Evolutionary conservation across 2,888 invertebrate species (phyloP).

Genomic region (Chrysomela aeneicollis): DNA sequence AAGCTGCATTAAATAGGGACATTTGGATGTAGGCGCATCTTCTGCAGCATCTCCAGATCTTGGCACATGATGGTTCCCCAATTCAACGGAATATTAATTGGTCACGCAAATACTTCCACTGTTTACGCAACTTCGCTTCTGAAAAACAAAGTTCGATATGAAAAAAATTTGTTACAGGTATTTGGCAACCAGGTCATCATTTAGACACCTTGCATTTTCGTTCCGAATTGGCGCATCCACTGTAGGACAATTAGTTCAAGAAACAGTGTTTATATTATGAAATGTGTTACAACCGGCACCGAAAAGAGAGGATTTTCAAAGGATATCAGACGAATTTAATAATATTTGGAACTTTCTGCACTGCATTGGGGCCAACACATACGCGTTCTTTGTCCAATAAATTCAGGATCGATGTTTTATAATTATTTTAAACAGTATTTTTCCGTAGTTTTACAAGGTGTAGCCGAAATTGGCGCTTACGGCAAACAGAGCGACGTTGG

Average conservation of each 20-base stretch:
- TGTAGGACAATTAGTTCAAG: neutral
- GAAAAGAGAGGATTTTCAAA: neutral
- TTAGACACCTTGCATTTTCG: slow-evolving; percentile 20
- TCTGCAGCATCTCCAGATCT: slow-evolving; percentile 21
- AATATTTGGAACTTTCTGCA: slow-evolving; percentile 16
- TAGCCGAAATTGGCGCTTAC: slow-evolving; percentile 19
- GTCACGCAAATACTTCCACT: slow-evolving; percentile 17
- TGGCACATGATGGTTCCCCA: slow-evolving; percentile 4
- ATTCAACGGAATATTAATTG: slow-evolving; percentile 17
- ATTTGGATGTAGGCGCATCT: slow-evolving; percentile 6
- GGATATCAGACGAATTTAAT: slow-evolving; percentile 8
- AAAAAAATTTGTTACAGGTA: slow-evolving; percentile 14
- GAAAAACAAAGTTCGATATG: slow-evolving; percentile 9
- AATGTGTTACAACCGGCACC: slow-evolving; percentile 8
- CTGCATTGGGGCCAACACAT: slow-evolving; percentile 1
- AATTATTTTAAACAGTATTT: slow-evolving; percentile 1
- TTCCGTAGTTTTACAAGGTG: slow-evolving; percentile 21
- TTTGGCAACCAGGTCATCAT: slow-evolving; percentile 19
- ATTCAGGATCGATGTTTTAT: slow-evolving; percentile 2
- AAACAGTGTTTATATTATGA: slow-evolving; percentile 6
- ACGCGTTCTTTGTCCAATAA: neutral
- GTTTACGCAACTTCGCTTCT: slow-evolving; percentile 6
- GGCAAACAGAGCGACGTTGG: slow-evolving; percentile 18
- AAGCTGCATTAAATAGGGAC: slow-evolving; percentile 14
- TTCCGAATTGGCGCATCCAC: slow-evolving; percentile 23